Base-by-base conservation (phyloP, 2,113 vertebrate genomes). In the Cochlearius cochlearius region DNA sequence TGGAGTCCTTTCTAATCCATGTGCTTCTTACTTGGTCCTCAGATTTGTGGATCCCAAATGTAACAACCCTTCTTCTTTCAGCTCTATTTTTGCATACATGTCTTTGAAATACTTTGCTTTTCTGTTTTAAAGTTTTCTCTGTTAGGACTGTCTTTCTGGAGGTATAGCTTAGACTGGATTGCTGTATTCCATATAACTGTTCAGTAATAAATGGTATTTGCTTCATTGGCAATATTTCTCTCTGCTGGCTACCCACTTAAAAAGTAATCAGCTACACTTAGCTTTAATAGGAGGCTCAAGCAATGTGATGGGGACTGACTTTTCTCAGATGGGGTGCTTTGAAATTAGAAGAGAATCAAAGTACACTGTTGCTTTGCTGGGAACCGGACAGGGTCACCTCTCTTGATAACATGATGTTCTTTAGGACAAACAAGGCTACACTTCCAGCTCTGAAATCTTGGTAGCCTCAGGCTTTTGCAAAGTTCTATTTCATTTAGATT, bases 401-500 rank as follows among this genome's bases (percentile, higher is more conserved):
- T 76, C 38, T 50, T 66, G 34, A 25, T 68, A 92, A 52, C 0
- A 1, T 34, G n/a, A 16, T 1, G 16, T 21, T 32, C 7, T 73
- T 62, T 52, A 73, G 60, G 91, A 52, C 41, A 72, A 58, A 73
- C 36, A 53, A 58, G 55, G 72, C 64, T 90, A 94, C 64, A 50
- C 36, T 62, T 52, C 53, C 45, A 88, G 63, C 80, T 88, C 75
- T 91, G 16, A 69, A 85, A 58, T 91, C 53, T 30, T 83, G 84
- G 95, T 94, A 91, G 94, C 94, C 95, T 53, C 47, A 50, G 67
- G 94, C 92, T 95, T 94, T 92, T 80, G 89, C 93, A 79, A 93
- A 89, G 13, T 69, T 95, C 71, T 74, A 19, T 95, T 97, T 97
- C 71, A 80, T 92, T 94, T 95, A 90, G 95, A 92, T 92, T 83